Base-by-base conservation (phyloP, 2,113 vertebrate genomes). In the Connochaetes taurinus region DNA sequence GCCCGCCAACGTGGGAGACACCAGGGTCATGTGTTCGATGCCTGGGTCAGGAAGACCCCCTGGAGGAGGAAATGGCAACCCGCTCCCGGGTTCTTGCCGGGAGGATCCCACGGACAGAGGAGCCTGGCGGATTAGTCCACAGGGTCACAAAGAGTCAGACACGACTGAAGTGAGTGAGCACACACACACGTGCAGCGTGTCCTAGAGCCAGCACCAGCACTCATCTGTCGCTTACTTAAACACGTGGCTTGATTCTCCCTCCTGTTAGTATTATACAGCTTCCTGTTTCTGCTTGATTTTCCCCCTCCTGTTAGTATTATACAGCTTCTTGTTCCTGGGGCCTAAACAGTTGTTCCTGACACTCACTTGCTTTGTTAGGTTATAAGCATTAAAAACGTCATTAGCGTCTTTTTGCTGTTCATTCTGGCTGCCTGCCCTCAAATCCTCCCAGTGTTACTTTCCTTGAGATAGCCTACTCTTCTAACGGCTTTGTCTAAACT, bases 21-120 rank as follows among this genome's bases (percentile, higher is more conserved):
- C 19, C 67, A 23, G n/a, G 5, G 10, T 3, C n/a, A 2, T 0
- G n/a, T 0, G 67, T 12, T 71, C 2, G n/a, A 6, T 13, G n/a
- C n/a, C n/a, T 71, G n/a, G n/a, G 67, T 23, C 67, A 3, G 19
- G 67, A 71, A 71, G 67, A 71, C 5, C 19, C 67, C n/a, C 19
- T 12, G n/a, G 67, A 71, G 67, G n/a, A 40, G n/a, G 67, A 23
- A 6, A 40, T 2, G n/a, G 67, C 67, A 40, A 6, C 67, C n/a
- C n/a, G 1, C n/a, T 23, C 67, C 67, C 19, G 0, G 15, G 15
- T 5, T 67, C 62, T 17, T 19, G 62, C 62, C 16, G 9, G 62
- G 62, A 64, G 31, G 15, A 21, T 12, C n/a, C n/a, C 67, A 71
- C 1, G 17, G 67, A 36, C 9, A 23, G 9, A 36, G 19, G 19